phyloP scores from a whole-genome alignment of 2,797 vertebrate genomes.

The Ptychobarbus kaznakovi region DNA sequence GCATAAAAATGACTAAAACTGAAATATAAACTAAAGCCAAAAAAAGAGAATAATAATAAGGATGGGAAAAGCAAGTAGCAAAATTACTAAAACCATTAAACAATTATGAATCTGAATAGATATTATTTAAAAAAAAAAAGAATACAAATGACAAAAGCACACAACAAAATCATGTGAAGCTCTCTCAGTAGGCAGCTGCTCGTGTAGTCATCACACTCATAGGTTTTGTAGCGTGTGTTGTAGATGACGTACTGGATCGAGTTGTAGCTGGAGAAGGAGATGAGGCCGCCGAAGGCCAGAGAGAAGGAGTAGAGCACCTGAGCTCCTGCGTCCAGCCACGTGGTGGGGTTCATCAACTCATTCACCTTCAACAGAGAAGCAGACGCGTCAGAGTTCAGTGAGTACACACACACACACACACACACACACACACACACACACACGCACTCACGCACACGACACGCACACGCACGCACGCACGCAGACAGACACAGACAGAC shows the following conservation, averaged over 20 bases:
- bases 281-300: constrained; percentile 93
- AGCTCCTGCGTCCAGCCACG: constrained; percentile 93
- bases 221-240: background rate
- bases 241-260: constrained; percentile 86
- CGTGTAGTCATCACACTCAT: background rate
- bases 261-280: constrained; percentile 98
- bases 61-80: too few relatives aligned
- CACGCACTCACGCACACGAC: background rate
- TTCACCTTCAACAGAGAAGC: constrained; percentile 73
- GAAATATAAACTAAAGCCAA: too few relatives aligned
- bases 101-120: too few relatives aligned
- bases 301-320: constrained; percentile 97
- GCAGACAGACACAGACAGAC: too few relatives aligned
- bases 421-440: background rate
- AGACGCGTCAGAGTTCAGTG: background rate
- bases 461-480: background rate
- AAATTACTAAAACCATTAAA: too few relatives aligned
- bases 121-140: too few relatives aligned
- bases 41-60: too few relatives aligned
- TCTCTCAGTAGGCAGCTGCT: background rate
- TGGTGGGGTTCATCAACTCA: constrained; percentile 86
- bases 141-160: too few relatives aligned
- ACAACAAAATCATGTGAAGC: too few relatives aligned
- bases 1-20: too few relatives aligned
- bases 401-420: background rate